Conservation (phyloP, 2,888 invertebrate species). For the Nemoura dubitans region DNA sequence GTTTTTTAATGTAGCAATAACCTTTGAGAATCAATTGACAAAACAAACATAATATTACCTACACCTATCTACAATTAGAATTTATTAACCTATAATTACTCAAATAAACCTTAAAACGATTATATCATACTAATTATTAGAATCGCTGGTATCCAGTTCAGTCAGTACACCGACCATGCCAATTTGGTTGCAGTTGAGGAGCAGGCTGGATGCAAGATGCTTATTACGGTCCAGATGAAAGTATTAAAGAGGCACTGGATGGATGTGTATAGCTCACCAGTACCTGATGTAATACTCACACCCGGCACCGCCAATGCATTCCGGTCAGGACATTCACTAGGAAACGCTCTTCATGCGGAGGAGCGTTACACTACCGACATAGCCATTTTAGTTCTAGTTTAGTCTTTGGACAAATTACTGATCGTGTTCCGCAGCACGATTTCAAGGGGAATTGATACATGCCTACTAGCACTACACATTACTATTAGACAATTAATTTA, state of each 20-base stretch:
- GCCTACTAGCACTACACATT: background rate
- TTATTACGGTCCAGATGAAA: constrained; percentile 66
- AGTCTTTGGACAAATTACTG: no score
- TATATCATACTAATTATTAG: background rate
- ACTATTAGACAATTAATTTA: background rate
- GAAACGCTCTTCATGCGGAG: constrained; percentile 1
- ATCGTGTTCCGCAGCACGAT: no score
- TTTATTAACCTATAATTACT: no score
- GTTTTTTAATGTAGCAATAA: no score
- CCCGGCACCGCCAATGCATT: constrained; percentile 62
- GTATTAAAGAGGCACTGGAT: constrained; percentile 95
- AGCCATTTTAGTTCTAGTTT: no score
- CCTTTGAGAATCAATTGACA: no score
- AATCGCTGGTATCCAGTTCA: background rate
- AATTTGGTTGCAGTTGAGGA: background rate
- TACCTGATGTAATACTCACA: constrained; percentile 99
- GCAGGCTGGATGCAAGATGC: background rate
- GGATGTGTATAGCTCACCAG: constrained; percentile 73
- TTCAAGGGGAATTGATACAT: no score
- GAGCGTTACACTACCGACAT: background rate
- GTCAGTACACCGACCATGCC: background rate
- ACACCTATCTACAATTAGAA: no score
- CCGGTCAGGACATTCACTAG: constrained; percentile 29
- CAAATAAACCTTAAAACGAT: no score
- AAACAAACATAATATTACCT: no score